These are phyloP conservation scores for Scleropages formosus DNA, from an alignment of 2,797 vertebrate species.

Conservation along the genomic window DNA sequence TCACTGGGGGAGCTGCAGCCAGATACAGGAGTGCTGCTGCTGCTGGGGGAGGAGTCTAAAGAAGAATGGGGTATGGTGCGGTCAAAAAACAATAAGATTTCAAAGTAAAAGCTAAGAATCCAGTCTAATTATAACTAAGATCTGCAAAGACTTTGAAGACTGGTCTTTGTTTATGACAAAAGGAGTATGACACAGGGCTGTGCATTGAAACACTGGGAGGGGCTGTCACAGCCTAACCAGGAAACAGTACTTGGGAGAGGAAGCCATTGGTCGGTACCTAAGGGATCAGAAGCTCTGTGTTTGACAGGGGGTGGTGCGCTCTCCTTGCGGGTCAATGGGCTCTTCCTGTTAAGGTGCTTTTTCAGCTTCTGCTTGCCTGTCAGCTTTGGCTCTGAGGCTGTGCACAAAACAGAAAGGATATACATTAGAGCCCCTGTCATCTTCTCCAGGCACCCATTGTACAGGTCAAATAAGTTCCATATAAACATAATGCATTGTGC, in stretches of 20 bases:
- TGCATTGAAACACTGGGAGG: too few species aligned
- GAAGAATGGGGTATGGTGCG: neutral
- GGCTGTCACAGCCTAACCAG: too few species aligned
- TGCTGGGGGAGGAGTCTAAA: conserved; percentile 82
- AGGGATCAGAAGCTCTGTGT: conserved; percentile 66
- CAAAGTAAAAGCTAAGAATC: neutral
- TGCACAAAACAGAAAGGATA: neutral
- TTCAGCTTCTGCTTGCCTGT: conserved; percentile 80
- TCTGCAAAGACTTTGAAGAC: too few species aligned
- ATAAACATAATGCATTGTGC: too few species aligned
- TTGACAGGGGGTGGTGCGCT: conserved; percentile 79
- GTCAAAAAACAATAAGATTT: neutral
- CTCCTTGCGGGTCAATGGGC: conserved; percentile 80
- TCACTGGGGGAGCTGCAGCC: conserved; percentile 83
- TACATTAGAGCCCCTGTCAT: too few species aligned
- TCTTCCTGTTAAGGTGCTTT: conserved; percentile 81
- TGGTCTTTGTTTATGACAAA: too few species aligned
- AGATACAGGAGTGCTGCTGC: conserved; percentile 78
- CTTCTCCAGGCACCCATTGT: too few species aligned
- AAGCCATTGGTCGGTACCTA: conserved; percentile 59
- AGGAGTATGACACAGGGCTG: too few species aligned
- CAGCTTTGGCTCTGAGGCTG: conserved; percentile 87
- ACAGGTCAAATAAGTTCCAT: too few species aligned
- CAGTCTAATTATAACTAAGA: too few species aligned
- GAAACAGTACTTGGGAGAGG: too few species aligned